These are phyloP conservation scores for Oryzaephilus surinamensis DNA, from an alignment of 1,140 invertebrate species.

Conservation along the genomic window DNA sequence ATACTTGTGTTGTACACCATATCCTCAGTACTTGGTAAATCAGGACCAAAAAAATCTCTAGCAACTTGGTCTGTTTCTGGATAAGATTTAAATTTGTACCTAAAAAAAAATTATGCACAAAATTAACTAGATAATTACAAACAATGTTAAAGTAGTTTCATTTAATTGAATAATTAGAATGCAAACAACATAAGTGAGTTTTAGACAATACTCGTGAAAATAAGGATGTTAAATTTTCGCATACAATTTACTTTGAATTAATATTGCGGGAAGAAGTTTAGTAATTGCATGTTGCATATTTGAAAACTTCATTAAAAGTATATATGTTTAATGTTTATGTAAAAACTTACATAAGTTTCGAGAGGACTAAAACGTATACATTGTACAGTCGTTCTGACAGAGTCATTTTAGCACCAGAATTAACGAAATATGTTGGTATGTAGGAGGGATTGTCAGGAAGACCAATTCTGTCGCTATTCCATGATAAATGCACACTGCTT, in stretches of 20 bases:
- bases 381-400: constrained; percentile 44
- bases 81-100: too few relatives aligned
- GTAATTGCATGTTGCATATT: too few relatives aligned
- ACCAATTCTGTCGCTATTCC: constrained; percentile 39
- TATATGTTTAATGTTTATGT: neutral
- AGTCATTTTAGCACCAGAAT: constrained; percentile 38
- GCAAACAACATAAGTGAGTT: too few relatives aligned
- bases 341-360: neutral
- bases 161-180: neutral
- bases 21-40: constrained; percentile 20
- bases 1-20: constrained; percentile 20
- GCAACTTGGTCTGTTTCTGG: constrained; percentile 6
- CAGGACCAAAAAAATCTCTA: constrained; percentile 22
- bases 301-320: too few relatives aligned
- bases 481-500: constrained; percentile 45
- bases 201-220: too few relatives aligned
- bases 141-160: neutral
- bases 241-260: too few relatives aligned
- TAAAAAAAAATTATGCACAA: constrained; percentile 12
- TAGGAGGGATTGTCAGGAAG: constrained; percentile 50
- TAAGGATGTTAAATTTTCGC: too few relatives aligned
- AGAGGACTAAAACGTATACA: neutral
- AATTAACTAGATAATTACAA: constrained; percentile 15
- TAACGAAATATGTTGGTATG: constrained; percentile 43
- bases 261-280: too few relatives aligned